Percentiles rank a stretch among this genome's conserved stretches.
Conservation (phyloP, 2,797 vertebrate species). For the Diceros bicornis region DNA sequence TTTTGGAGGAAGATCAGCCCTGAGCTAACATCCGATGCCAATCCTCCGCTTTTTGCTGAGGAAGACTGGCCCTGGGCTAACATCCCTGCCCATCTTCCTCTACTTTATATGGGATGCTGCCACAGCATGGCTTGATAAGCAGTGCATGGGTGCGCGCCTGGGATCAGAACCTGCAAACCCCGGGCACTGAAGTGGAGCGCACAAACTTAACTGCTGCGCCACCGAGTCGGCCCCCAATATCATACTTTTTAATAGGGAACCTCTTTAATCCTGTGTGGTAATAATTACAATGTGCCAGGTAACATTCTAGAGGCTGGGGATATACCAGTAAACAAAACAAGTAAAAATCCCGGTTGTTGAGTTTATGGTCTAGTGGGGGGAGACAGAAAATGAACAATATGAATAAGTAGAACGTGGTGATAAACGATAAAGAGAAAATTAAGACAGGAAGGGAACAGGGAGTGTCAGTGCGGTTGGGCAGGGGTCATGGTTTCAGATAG, state of each 20-base stretch:
- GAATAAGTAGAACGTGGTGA: neutral
- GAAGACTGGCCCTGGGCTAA: no score
- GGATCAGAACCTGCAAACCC: no score
- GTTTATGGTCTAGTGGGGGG: neutral
- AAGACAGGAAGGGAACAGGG: neutral
- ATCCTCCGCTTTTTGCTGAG: no score
- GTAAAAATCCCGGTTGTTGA: neutral
- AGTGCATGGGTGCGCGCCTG: no score
- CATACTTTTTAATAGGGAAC: neutral
- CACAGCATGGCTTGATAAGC: no score
- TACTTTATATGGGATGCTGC: no score
- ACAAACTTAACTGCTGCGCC: no score
- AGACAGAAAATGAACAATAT: neutral
- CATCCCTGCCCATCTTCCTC: no score
- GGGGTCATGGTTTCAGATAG: neutral
- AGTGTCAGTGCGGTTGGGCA: neutral
- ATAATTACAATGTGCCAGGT: neutral
- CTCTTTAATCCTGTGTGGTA: neutral
- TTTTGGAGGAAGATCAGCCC: no score
- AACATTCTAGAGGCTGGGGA: neutral
- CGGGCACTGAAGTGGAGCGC: no score
- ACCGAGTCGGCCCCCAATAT: neutral
- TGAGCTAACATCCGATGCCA: no score
- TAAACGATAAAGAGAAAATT: constrained; percentile 2
- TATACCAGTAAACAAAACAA: neutral